Conservation (phyloP, 2,113 vertebrate genomes). For the Lycocorax pyrrhopterus region DNA sequence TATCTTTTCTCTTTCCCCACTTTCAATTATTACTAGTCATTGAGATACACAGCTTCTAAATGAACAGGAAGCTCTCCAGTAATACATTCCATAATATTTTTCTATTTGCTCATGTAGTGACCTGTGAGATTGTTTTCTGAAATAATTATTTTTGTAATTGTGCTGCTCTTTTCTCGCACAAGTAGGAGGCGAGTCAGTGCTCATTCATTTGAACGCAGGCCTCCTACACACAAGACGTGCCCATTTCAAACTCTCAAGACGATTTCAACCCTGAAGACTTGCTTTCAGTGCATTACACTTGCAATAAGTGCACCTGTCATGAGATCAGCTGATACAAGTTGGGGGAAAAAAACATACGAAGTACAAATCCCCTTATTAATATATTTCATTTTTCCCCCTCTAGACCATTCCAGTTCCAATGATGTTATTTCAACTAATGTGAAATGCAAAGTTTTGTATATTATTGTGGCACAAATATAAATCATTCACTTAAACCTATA, state of each 20-base stretch:
- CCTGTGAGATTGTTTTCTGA: background rate
- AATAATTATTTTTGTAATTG: background rate
- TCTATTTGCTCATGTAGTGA: background rate
- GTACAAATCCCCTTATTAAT: background rate
- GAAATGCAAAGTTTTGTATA: background rate
- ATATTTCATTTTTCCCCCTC: background rate
- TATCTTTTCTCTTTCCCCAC: background rate
- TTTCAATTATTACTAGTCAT: background rate
- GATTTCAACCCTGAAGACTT: background rate
- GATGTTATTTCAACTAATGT: background rate
- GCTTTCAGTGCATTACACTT: background rate
- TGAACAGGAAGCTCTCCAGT: background rate
- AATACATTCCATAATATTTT: background rate
- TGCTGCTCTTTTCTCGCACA: background rate
- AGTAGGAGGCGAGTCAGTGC: background rate
- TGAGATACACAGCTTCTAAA: background rate
- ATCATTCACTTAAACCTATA: rapidly evolving
- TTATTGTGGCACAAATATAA: background rate
- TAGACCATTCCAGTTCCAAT: background rate
- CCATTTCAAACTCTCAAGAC: background rate
- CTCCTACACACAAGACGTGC: background rate
- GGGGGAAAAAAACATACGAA: background rate
- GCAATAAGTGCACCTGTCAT: background rate
- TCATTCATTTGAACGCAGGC: background rate
- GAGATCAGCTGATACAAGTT: background rate